Evolutionary conservation across 2,888 invertebrate genomes (phyloP).

Genomic region (Harpalus rufipes): DNA sequence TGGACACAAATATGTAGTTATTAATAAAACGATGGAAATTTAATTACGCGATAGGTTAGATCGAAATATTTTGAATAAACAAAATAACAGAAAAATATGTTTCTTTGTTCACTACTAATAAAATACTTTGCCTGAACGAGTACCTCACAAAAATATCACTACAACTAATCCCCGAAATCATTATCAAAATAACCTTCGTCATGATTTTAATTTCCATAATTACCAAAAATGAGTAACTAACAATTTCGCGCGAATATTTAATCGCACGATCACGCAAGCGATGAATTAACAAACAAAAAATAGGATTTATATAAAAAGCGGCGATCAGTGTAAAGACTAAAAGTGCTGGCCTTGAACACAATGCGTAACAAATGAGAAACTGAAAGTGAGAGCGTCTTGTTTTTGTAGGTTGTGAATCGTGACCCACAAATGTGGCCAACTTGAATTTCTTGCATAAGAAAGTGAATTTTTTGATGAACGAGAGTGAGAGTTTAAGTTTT

Average conservation of each 20-base stretch:
- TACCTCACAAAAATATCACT: neutral
- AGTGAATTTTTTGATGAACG: neutral
- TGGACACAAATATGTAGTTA: too few relatives aligned
- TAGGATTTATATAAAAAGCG: slow-evolving; percentile 16
- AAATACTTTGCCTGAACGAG: too few relatives aligned
- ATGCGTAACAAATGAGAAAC: slow-evolving; percentile 57
- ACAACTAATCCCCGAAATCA: neutral
- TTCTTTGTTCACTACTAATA: too few relatives aligned
- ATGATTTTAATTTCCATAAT: slow-evolving; percentile 43
- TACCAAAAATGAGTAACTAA: slow-evolving; percentile 20
- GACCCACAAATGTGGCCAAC: slow-evolving; percentile 32
- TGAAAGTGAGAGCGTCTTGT: slow-evolving; percentile 52
- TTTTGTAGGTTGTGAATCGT: slow-evolving; percentile 32
- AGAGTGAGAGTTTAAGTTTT: neutral
- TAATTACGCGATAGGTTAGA: too few relatives aligned
- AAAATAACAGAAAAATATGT: too few relatives aligned
- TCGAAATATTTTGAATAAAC: too few relatives aligned
- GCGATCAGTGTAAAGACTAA: neutral
- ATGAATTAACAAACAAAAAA: slow-evolving; percentile 44
- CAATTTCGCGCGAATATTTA: slow-evolving; percentile 31
- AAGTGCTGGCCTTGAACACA: slow-evolving; percentile 58
- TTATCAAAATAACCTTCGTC: slow-evolving; percentile 33
- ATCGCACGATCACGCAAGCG: slow-evolving; percentile 37
- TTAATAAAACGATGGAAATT: too few relatives aligned
- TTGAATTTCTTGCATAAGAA: slow-evolving; percentile 18